Base-by-base conservation (phyloP, 2,888 invertebrate species). In the Anoplius nigerrimus region DNA sequence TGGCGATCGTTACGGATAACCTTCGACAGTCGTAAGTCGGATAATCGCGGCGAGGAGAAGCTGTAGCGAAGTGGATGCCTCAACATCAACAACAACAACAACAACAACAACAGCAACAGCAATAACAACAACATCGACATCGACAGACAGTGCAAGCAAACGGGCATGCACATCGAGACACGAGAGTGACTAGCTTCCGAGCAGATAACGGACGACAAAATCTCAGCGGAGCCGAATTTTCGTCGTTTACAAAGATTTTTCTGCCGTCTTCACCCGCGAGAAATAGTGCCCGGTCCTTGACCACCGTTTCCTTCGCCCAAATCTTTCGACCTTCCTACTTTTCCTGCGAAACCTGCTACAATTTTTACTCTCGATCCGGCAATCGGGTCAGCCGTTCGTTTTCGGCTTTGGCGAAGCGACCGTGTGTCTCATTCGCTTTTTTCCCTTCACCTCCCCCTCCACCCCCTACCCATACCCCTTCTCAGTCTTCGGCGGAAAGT, bases 151-250 rank as follows among this genome's bases (percentile, higher is more conserved):
- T 79, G 81, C 79, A 78, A 81, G 72, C 69, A 60, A 67, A 66
- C 64, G 80, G 77, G 75, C 82, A 83, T 83, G 82, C 83, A 82
- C 82, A 81, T 79, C 74, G 73, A 82, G 73, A 82, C 75, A 79
- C 78, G 80, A 81, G 71, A 78, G 77, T 24, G 61, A 53, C 60
- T 69, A 34, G 27, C 51, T 53, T 53, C n/a, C 48, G 48, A 48
- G 48, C 48, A 48, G 48, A 48, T 16, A 48, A 18, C n/a, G 48
- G 48, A 48, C 18, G 18, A 18, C n/a, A 16, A 18, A 16, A n/a
- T 48, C 13, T 48, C 18, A 8, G 48, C 4, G 6, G 34, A 6
- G 34, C 11, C 34, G 11, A 6, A 34, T 11, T 2, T 48, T 18
- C 48, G 16, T 48, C 48, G 16, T 48, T 16, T 18, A 48, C 16